Evolutionary conservation across 1,140 invertebrate genomes (phyloP), one percentile per base, ranked within the genome.

Genomic region (Physella acuta): DNA sequence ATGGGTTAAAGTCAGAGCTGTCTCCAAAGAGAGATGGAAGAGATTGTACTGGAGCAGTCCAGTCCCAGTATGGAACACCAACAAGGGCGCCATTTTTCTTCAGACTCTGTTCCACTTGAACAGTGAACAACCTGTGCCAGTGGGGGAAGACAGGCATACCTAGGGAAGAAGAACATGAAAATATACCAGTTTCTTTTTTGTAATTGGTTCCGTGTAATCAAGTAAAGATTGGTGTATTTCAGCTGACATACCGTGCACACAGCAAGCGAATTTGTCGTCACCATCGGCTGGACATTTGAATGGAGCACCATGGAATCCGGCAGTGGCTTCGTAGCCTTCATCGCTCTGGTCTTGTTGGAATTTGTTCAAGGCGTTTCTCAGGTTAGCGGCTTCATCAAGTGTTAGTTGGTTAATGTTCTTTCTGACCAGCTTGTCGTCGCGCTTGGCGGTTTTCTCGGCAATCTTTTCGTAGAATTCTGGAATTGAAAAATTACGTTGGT

Each of bases 41-140:
- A 14, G 26, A 20, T 24, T 33, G 39, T 33, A 64, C 55, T 16
- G 59, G 59, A 24, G 28, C n/a, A 3, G 73, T 75, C 71, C 71
- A 75, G 59, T 75, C 73, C 73, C 73, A 72, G 61, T 72, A 72
- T 5, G 71, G 71, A 37, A 72, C 61, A 26, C 71, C 71, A n/a
- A 64, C 60, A 14, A 11, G 53, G 8, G 67, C 53, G 3, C 71
- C 73, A 20, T 70, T 28, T 14, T 69, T 58, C 44, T 65, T 52
- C 20, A 75, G 68, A 17, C 71, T 51, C 36, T 60, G 60, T 49
- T 75, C 73, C 24, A 71, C 67, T 49, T 75, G 73, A n/a, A 75
- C 58, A 24, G 71, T 72, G 55, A 63, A 68, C 33, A 75, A 68
- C 14, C 73, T 56, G 56, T 75, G 73, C 73, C 73, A 75, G 63